Evolutionary conservation across 1,140 invertebrate species (phyloP), one percentile per base, ranked within the genome.

Genomic region (Sinella curviseta): DNA sequence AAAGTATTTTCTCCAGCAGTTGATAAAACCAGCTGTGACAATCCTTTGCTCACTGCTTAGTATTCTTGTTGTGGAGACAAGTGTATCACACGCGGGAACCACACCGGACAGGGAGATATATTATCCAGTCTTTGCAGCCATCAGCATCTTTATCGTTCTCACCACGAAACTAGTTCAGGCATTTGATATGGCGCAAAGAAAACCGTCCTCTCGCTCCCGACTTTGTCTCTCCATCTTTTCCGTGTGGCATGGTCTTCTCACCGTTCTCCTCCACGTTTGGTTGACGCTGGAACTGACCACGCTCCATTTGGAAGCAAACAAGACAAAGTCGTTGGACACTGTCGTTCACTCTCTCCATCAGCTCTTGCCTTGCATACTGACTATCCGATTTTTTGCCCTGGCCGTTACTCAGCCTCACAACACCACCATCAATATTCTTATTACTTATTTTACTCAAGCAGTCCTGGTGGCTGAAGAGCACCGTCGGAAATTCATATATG

Each of bases 301-400:
- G 20, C 74, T 36, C 1, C 26, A 65, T 26, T 24, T 26, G 54
- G 75, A n/a, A 54, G 26, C 30, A 60, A 77, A n/a, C 16, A 17
- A 54, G 12, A 75, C 14, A 65, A 65, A 39, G 39, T 33, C 20
- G 16, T 70, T 20, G 36, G 78, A 73, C 20, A 4, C 14, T 16
- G 55, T 36, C 14, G 65, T 36, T 20, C 34, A 76, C 31, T 82
- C 80, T 8, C 78, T 82, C 26, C 34, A 77, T n/a, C 74, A 78
- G 24, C 60, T 82, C 12, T 54, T 78, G 31, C 34, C 76, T 1
- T 80, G 76, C 65, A 54, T 78, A 26, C 70, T 83, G 12, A 79
- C 74, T 1, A 82, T 83, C 31, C 39, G 82, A 55, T 81, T 77
- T n/a, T 83, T 78, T 78, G 77, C 81, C 1, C 30, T 48, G 16